Base-by-base conservation (phyloP, 2,797 vertebrate species). In the Brachyalestes nurse region DNA sequence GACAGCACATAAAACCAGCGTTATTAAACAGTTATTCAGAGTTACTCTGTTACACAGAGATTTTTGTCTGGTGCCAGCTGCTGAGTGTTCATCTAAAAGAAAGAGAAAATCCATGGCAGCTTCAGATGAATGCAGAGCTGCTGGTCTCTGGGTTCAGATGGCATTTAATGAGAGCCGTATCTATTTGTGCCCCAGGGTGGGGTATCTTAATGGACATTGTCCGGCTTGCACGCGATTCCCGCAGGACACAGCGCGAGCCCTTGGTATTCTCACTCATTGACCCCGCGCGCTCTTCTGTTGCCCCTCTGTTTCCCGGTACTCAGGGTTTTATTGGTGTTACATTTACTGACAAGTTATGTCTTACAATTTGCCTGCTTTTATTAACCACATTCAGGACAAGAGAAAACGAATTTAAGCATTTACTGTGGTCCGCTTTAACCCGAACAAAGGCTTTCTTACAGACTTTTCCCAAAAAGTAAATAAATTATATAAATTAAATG, bases 161-260 rank as follows among this genome's bases (percentile, higher is more conserved):
- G 64, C 47, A 66, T 60, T 58, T 40, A 77, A 83, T 83, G 40
- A 79, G 38, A 65, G 12, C 78, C 23, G 19, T 66, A 72, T 60
- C 73, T 80, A 76, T 79, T 80, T 71, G 71, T 66, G 79, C 53
- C n/a, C 87, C 87, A 90, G 82, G 86, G 89, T 72, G 80, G 84
- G 75, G 82, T 70, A 75, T 85, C 77, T 83, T 93, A 93, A 94
- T 93, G 91, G 92, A 90, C 91, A 90, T 87, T 84, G 88, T 86
- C 83, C 88, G 87, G 88, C 86, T 93, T 88, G 91, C 92, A 94
- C 93, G 92, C 90, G 83, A 95, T 87, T 93, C 93, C 92, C 92
- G 78, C 67, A 88, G 92, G 93, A 92, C 38, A 84, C 34, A 28
- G 72, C 87, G 87, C 91, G 74, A 9, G 9, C 21, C 2, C 2